phyloP scores from a whole-genome alignment of 2,797 vertebrate genomes.

The Acridotheres tristis region DNA sequence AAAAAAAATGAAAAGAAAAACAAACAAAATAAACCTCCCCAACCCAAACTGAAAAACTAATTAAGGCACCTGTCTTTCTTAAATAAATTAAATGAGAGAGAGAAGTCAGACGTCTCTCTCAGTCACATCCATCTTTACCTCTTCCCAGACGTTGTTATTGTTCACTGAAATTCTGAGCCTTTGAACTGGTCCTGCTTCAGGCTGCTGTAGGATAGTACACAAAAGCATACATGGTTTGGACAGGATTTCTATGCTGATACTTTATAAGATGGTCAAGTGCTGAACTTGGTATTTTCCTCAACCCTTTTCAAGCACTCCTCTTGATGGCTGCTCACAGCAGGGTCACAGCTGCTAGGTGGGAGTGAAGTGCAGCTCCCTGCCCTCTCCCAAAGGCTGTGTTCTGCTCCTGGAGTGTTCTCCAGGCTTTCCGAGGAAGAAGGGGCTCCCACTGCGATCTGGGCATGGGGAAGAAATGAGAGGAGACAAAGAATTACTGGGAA shows the following conservation, averaged over 20 bases:
- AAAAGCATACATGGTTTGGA: background rate
- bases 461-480: background rate
- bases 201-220: background rate
- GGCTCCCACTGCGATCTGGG: background rate
- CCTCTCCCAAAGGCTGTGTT: background rate
- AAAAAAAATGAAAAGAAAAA: background rate
- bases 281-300: background rate
- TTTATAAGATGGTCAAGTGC: background rate
- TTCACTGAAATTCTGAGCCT: background rate
- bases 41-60: background rate
- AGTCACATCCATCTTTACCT: background rate
- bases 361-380: background rate
- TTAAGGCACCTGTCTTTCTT: background rate
- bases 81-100: background rate
- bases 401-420: background rate
- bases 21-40: background rate
- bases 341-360: background rate
- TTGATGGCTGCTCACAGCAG: background rate
- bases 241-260: background rate
- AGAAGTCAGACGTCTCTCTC: background rate
- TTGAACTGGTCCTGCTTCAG: background rate
- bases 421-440: rapidly evolving
- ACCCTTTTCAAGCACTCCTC: background rate
- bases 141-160: background rate
- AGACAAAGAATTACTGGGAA: background rate